phyloP scores from a whole-genome alignment of 1,140 invertebrate species.

The Diploscapter pachys region DNA sequence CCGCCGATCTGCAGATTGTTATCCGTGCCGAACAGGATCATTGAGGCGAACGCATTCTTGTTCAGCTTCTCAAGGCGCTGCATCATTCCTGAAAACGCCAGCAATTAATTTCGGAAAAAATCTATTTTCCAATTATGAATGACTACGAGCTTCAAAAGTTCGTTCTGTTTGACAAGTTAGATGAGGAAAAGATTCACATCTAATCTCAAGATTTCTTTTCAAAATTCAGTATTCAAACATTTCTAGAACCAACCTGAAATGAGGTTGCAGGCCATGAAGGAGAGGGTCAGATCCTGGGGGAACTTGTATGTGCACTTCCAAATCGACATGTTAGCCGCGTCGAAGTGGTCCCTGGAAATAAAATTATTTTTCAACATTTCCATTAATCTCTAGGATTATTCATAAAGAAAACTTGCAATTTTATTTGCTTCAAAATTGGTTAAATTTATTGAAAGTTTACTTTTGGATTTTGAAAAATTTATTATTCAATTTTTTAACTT shows the following conservation, averaged over 20 bases:
- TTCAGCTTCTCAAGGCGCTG: conserved; percentile 96
- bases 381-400: too few relatives aligned
- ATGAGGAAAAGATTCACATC: too few relatives aligned
- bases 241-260: conserved; percentile 70
- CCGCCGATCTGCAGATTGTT: conserved; percentile 89
- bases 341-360: conserved; percentile 75
- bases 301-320: conserved; percentile 98
- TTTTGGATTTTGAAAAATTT: too few relatives aligned
- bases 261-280: conserved; percentile 93
- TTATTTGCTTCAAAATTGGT: too few relatives aligned
- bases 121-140: not conserved
- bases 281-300: conserved; percentile 81
- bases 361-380: too few relatives aligned
- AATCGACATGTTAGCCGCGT: conserved; percentile 90
- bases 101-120: conserved; percentile 12
- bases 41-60: conserved; percentile 89
- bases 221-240: conserved; percentile 4
- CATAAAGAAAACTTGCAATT: too few relatives aligned
- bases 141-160: too few relatives aligned
- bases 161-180: too few relatives aligned
- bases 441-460: too few relatives aligned
- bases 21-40: conserved; percentile 86
- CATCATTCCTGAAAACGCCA: conserved; percentile 74
- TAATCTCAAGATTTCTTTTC: too few relatives aligned
- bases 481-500: too few relatives aligned